phyloP scores from a whole-genome alignment of 2,797 vertebrate species.

The Galaxias olidus region DNA sequence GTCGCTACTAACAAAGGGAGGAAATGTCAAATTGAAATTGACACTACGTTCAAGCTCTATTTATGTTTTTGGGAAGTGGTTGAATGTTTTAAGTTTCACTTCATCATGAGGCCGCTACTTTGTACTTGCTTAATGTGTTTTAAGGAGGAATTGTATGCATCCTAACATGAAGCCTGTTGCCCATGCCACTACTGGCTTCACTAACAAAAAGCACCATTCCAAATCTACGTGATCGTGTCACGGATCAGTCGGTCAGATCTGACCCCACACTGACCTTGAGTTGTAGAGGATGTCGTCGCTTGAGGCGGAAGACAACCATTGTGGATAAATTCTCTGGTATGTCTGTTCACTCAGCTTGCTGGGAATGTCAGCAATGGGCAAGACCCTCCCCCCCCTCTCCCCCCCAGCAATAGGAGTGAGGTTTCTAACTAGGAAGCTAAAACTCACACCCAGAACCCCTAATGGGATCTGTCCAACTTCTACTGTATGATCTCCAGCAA shows the following conservation, averaged over 20 bases:
- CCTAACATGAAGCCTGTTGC: not conserved
- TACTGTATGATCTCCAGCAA: constrained; percentile 12
- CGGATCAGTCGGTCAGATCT: constrained; percentile 48
- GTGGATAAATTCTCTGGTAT: constrained; percentile 54
- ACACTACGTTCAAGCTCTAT: no score
- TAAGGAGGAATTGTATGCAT: not conserved
- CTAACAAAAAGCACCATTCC: constrained; percentile 25
- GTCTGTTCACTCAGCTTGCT: constrained; percentile 55
- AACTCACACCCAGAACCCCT: constrained; percentile 11
- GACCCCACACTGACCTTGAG: constrained; percentile 55
- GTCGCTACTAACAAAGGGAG: constrained; percentile 61
- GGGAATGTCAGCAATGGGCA: constrained; percentile 51
- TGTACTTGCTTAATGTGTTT: not conserved
- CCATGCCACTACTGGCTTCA: not conserved
- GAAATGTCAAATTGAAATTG: constrained; percentile 42
- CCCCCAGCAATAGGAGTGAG: no score
- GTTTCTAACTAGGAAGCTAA: constrained; percentile 22
- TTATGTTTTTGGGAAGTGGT: not conserved
- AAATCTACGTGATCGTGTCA: constrained; percentile 36
- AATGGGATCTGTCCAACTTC: constrained; percentile 25
- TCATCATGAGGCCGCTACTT: not conserved
- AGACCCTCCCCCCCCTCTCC: constrained; percentile 44
- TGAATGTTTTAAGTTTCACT: constrained; percentile 16
- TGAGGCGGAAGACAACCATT: constrained; percentile 37
- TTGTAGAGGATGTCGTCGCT: constrained; percentile 49